A percentile compares a stretch with the other conserved stretches of the same genome.
Evolutionary conservation across 2,888 invertebrate species (phyloP).

Genomic region (Sminthurinus aureus): DNA sequence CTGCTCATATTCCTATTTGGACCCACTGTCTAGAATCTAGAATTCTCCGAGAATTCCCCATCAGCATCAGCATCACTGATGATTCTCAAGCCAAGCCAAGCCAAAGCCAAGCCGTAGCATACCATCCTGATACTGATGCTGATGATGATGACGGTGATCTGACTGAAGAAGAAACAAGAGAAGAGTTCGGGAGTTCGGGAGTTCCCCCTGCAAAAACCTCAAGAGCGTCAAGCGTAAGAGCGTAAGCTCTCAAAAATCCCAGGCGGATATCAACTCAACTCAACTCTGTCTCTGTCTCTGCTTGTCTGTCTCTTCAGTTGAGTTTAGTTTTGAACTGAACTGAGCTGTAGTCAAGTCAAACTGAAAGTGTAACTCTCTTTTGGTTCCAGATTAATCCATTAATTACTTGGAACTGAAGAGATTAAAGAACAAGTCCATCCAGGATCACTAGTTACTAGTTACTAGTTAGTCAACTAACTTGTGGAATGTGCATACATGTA

Average conservation of each 20-base stretch:
- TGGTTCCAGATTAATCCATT: background rate
- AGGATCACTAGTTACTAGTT: no score
- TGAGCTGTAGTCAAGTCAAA: background rate
- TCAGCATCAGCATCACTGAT: no score
- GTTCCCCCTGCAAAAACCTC: background rate
- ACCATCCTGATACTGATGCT: no score
- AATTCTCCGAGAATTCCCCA: background rate
- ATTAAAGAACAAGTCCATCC: background rate
- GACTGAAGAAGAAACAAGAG: background rate
- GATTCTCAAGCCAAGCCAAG: no score
- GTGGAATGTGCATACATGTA: background rate
- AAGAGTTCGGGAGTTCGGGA: no score
- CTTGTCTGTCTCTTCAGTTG: background rate
- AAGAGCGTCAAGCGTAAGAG: background rate
- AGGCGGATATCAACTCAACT: slow-evolving; percentile 4
- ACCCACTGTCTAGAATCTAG: no score
- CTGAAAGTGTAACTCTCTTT: background rate
- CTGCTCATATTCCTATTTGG: no score
- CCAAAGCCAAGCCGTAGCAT: no score
- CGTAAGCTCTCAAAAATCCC: background rate
- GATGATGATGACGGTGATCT: no score
- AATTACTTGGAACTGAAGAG: slow-evolving; percentile 9
- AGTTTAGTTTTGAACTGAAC: background rate
- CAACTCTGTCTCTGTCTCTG: background rate
- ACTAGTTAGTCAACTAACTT: background rate